phyloP scores from a whole-genome alignment of 1,140 invertebrate species.

The Carcinoscorpius rotundicauda region DNA sequence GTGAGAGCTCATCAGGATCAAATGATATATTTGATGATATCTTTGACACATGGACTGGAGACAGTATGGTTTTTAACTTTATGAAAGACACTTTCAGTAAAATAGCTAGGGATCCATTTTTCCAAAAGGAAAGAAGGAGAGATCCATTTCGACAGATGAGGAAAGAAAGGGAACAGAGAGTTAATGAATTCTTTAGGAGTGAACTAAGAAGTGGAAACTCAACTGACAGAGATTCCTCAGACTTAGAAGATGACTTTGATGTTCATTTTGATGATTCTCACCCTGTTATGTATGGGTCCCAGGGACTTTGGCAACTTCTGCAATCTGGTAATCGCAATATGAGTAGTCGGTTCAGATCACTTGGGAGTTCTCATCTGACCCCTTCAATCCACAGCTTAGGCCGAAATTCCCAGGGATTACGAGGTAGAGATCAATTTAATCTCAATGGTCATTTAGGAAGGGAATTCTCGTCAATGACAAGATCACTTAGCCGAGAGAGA shows the following conservation, averaged over 20 bases:
- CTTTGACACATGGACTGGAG: constrained; percentile 27
- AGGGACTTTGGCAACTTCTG: constrained; percentile 19
- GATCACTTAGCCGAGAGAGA: constrained; percentile 17
- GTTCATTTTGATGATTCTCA: constrained; percentile 16
- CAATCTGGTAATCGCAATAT: constrained; percentile 12
- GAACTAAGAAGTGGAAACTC: constrained; percentile 13
- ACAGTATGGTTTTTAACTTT: constrained; percentile 23
- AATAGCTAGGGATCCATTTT: constrained; percentile 12
- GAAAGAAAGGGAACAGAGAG: not conserved
- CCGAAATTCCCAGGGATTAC: too few relatives aligned
- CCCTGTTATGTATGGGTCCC: constrained; percentile 18
- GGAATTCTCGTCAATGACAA: constrained; percentile 6
- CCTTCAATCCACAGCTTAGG: too few relatives aligned
- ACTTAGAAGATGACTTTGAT: constrained; percentile 20
- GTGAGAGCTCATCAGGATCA: constrained; percentile 25
- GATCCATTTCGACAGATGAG: constrained; percentile 14
- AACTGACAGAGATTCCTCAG: constrained; percentile 15
- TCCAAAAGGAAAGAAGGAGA: constrained; percentile 9
- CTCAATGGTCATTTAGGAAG: constrained; percentile 4
- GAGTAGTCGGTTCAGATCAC: constrained; percentile 1
- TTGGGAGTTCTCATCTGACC: too few relatives aligned
- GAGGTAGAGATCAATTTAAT: not conserved
- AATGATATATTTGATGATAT: constrained; percentile 28
- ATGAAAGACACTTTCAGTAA: constrained; percentile 14
- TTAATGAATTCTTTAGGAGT: not conserved